Conservation (phyloP, 2,113 vertebrate species). For the Osmerus eperlanus region DNA sequence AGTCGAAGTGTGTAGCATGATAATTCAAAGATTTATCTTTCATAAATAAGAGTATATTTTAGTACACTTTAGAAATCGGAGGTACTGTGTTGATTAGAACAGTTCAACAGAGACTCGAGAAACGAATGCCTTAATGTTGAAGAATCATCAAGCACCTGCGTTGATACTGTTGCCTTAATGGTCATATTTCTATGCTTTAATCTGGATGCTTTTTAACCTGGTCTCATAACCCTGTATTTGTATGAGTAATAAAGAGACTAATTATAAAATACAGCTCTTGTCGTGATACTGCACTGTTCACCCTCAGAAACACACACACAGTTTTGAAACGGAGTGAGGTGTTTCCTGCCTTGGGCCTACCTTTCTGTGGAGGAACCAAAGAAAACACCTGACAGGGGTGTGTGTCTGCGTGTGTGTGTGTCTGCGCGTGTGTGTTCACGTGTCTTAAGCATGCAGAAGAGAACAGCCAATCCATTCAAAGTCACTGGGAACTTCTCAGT, state of each 20-base stretch:
- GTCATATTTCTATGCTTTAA: too few relatives aligned
- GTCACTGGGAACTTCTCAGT: not conserved
- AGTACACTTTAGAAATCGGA: not conserved
- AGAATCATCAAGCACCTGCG: not conserved
- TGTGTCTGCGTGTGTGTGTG: not conserved
- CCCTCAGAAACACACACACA: conserved; percentile 8
- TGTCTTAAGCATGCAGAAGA: not conserved
- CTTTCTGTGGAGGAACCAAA: not conserved
- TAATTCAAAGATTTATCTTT: not conserved
- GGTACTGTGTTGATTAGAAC: not conserved
- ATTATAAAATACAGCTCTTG: not conserved
- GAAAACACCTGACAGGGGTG: not conserved
- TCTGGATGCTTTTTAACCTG: too few relatives aligned
- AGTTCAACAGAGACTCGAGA: too few relatives aligned
- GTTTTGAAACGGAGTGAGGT: not conserved
- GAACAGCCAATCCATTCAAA: not conserved
- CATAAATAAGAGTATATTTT: not conserved
- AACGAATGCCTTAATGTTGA: not conserved
- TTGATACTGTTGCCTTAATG: not conserved
- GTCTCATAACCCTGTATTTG: too few relatives aligned
- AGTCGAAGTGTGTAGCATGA: not conserved
- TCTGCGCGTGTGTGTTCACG: not conserved
- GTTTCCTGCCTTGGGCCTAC: conserved; percentile 23
- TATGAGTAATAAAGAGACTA: too few relatives aligned
- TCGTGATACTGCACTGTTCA: not conserved